Conservation (phyloP, 2,797 vertebrate species). For the Tolypeutes matacus region DNA sequence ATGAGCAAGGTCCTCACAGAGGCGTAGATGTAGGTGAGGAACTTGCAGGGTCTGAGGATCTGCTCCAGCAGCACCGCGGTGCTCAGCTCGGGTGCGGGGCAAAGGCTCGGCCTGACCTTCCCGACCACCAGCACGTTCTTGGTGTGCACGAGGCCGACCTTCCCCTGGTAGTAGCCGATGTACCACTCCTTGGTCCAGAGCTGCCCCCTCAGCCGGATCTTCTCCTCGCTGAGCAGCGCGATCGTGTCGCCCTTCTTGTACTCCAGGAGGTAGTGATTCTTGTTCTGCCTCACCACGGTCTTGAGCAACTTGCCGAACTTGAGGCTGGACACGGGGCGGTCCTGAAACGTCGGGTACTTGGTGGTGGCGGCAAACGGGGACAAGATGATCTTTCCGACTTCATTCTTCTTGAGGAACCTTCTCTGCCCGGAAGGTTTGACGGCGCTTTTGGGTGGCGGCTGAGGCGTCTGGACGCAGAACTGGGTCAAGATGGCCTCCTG, state of each 20-base stretch:
- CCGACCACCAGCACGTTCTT: conserved; percentile 96
- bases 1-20: conserved; percentile 96
- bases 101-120: conserved; percentile 93
- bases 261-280: conserved; percentile 97
- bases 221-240: conserved; percentile 97
- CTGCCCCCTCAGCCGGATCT: conserved; percentile 95
- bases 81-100: conserved; percentile 94
- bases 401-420: conserved; percentile 97
- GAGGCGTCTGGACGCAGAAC: conserved; percentile 97
- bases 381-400: conserved; percentile 96
- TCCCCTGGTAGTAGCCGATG: conserved; percentile 97
- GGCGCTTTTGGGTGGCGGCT: conserved; percentile 92
- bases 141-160: conserved; percentile 95
- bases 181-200: conserved; percentile 99
- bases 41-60: conserved; percentile 97
- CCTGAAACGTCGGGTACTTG: conserved; percentile 96
- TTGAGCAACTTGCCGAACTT: conserved; percentile 97
- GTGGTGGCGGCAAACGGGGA: conserved; percentile 94
- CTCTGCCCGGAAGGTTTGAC: conserved; percentile 90
- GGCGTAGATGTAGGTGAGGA: conserved; percentile 98
- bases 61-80: conserved; percentile 95
- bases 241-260: conserved; percentile 97
- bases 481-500: conserved; percentile 95
- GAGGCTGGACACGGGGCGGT: conserved; percentile 92
- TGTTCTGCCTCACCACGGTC: conserved; percentile 96